These are phyloP conservation scores for Gasterosteus aculeatus DNA, from an alignment of 2,113 vertebrate species.

Conservation along the genomic window DNA sequence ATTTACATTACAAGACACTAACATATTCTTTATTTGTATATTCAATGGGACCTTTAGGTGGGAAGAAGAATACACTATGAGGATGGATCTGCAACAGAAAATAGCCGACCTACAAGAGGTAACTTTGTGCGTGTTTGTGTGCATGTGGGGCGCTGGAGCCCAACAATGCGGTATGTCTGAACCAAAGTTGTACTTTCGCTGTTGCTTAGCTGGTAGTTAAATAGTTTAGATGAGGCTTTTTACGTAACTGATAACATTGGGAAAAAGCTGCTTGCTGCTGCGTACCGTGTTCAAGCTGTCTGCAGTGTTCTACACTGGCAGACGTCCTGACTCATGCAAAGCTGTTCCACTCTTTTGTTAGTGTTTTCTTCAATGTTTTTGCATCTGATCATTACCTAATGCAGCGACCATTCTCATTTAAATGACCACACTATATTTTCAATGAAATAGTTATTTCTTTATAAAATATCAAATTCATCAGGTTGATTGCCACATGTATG, in stretches of 20 bases:
- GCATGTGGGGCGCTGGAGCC: neutral
- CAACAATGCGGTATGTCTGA: neutral
- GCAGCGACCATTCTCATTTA: neutral
- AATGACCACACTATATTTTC: neutral
- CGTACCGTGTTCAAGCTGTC: neutral
- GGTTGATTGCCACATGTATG: neutral
- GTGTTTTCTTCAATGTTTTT: neutral
- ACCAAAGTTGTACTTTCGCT: neutral
- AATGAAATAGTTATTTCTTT: neutral
- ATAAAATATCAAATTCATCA: neutral
- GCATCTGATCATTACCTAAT: neutral
- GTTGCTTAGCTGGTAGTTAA: neutral
- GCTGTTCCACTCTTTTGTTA: neutral
- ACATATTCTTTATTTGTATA: neutral
- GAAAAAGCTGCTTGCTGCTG: neutral
- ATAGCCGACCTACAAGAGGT: slow-evolving; percentile 93
- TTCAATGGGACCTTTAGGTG: slow-evolving; percentile 81
- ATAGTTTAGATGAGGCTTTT: neutral
- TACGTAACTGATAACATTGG: neutral
- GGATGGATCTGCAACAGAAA: slow-evolving; percentile 91
- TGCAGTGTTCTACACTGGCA: neutral
- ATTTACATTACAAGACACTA: neutral
- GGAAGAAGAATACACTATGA: slow-evolving; percentile 93
- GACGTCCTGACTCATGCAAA: neutral
- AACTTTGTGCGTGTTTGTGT: slow-evolving; percentile 23